phyloP scores from a whole-genome alignment of 2,888 invertebrate genomes.

The Cyrtodaria siliqua region DNA sequence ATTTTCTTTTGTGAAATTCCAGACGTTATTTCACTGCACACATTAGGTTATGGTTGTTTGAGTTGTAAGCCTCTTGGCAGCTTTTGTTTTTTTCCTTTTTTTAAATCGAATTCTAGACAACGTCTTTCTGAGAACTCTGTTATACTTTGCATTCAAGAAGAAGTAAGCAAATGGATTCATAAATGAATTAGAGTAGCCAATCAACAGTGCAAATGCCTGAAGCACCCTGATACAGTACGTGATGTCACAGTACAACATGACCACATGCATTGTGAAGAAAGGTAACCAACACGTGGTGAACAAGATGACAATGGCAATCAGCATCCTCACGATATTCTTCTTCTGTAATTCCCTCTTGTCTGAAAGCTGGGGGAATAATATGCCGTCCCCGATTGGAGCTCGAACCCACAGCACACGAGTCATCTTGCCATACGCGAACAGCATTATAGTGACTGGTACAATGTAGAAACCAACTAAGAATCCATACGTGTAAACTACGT shows the following conservation, averaged over 20 bases:
- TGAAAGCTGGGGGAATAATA: constrained; percentile 57
- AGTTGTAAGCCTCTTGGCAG: no score
- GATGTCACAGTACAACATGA: constrained; percentile 56
- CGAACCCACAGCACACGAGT: constrained; percentile 74
- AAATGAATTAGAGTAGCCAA: constrained; percentile 78
- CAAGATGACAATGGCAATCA: constrained; percentile 74
- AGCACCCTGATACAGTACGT: constrained; percentile 52
- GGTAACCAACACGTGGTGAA: constrained; percentile 80
- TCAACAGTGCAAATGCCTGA: constrained; percentile 71
- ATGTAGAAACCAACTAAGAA: constrained; percentile 73
- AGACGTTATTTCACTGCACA: no score
- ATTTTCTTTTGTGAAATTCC: no score
- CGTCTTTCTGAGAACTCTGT: constrained; percentile 11
- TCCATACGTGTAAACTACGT: constrained; percentile 66
- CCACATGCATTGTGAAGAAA: constrained; percentile 75
- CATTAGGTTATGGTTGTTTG: no score
- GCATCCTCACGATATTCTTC: constrained; percentile 75
- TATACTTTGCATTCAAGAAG: constrained; percentile 79
- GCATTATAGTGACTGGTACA: constrained; percentile 73
- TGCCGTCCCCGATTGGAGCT: constrained; percentile 72
- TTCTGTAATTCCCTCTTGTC: constrained; percentile 68
- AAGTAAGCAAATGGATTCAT: constrained; percentile 80
- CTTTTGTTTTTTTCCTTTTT: no score
- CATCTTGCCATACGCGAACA: constrained; percentile 74
- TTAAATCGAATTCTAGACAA: neutral